Conservation (phyloP, 2,888 invertebrate species). For the Noctua janthe region DNA sequence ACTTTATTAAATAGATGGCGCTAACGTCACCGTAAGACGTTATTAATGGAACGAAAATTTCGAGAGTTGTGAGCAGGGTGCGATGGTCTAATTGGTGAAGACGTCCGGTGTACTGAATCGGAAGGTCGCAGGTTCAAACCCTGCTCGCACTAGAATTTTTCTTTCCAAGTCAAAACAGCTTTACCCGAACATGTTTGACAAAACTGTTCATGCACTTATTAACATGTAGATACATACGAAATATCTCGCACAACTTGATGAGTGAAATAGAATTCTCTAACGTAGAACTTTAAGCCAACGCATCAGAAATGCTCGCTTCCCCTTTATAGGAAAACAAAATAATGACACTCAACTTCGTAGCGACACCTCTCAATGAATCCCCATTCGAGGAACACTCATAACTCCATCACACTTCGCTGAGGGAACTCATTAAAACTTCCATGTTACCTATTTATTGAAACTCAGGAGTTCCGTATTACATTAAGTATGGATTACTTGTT, state of each 20-base stretch:
- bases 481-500: constrained; percentile 29
- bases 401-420: constrained; percentile 15
- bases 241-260: background rate
- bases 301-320: background rate
- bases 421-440: constrained; percentile 59
- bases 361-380: constrained; percentile 35
- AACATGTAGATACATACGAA: background rate
- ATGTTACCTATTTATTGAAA: constrained; percentile 41
- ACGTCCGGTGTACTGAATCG: too few species aligned
- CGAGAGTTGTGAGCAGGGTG: too few species aligned
- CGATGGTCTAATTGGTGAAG: too few species aligned
- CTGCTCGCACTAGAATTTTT: too few species aligned
- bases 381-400: constrained; percentile 13
- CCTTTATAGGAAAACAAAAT: constrained; percentile 17
- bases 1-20: too few species aligned
- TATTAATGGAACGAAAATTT: too few species aligned
- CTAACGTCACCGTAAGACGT: too few species aligned
- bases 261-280: background rate
- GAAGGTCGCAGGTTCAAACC: too few species aligned
- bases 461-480: constrained; percentile 4
- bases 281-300: background rate
- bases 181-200: background rate
- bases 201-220: background rate
- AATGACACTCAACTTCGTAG: constrained; percentile 17
- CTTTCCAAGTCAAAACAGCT: too few species aligned